These are phyloP conservation scores for Perca schrenkii DNA, from an alignment of 2,113 vertebrate genomes.

Conservation along the genomic window DNA sequence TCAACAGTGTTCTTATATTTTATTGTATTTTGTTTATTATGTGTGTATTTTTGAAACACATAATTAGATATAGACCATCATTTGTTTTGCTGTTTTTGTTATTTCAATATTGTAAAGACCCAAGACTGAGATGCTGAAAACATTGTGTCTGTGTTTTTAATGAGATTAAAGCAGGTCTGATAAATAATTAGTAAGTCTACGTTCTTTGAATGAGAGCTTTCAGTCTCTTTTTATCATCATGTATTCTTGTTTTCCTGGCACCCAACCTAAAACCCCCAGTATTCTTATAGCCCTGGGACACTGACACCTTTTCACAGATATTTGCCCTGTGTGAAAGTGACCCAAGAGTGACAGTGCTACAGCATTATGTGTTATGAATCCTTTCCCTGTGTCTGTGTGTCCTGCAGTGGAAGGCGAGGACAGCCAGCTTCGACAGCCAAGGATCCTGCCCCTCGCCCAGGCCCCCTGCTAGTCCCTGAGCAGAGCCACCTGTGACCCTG, in stretches of 20 bases:
- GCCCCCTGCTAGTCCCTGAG: conserved; percentile 93
- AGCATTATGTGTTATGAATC: conserved; percentile 45
- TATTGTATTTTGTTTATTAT: not conserved
- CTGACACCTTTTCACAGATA: not conserved
- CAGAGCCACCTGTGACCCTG: conserved; percentile 78
- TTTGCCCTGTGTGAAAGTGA: not conserved
- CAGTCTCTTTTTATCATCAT: not conserved
- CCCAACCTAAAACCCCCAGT: not conserved
- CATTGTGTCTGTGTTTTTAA: not conserved
- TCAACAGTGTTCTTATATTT: not conserved
- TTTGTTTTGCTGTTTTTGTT: not conserved
- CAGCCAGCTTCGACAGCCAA: conserved; percentile 97
- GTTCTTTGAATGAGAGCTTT: not conserved
- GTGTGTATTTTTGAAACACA: too few species aligned
- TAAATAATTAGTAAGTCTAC: not conserved
- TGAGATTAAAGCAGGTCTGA: not conserved
- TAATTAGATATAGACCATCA: not conserved
- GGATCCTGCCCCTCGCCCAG: conserved; percentile 95
- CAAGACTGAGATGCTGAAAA: not conserved
- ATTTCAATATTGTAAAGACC: not conserved
- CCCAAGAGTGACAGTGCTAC: not conserved
- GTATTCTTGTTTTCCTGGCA: not conserved
- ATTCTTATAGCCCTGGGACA: not conserved
- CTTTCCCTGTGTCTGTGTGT: conserved; percentile 61
- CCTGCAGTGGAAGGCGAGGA: conserved; percentile 95